These are phyloP conservation scores for Crotalus tigris DNA, from an alignment of 2,113 vertebrate species.

Conservation along the genomic window DNA sequence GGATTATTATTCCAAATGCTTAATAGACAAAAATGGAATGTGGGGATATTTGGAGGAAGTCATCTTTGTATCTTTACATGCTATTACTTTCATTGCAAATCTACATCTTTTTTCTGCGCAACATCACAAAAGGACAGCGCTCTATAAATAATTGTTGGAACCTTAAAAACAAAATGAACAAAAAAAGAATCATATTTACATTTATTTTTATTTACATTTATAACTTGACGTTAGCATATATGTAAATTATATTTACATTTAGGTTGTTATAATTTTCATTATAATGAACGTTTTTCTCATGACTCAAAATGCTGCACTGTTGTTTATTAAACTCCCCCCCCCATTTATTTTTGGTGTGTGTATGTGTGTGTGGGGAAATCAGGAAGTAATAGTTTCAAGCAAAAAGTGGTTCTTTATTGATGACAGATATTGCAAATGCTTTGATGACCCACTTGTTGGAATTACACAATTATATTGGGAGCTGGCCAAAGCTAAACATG, in stretches of 20 bases:
- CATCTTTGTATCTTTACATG: neutral
- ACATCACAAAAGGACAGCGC: neutral
- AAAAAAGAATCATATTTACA: neutral
- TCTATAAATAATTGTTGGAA: neutral
- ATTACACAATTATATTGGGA: neutral
- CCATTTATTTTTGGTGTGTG: neutral
- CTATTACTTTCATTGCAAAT: neutral
- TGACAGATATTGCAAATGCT: neutral
- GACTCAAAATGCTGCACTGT: neutral
- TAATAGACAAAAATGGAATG: neutral
- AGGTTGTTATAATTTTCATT: neutral
- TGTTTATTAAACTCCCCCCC: neutral
- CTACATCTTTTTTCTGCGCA: neutral
- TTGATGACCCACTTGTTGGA: accelerated
- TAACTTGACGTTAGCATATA: neutral
- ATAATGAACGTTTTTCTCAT: neutral
- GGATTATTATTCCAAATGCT: neutral
- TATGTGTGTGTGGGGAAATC: no score
- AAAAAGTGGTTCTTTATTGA: neutral
- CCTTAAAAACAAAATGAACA: neutral
- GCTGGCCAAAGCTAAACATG: neutral
- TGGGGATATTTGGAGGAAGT: neutral
- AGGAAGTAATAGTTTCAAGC: neutral
- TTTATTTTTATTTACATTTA: neutral
- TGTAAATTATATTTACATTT: neutral